phyloP scores from a whole-genome alignment of 2,113 vertebrate species.

The Oncorhynchus masou region DNA sequence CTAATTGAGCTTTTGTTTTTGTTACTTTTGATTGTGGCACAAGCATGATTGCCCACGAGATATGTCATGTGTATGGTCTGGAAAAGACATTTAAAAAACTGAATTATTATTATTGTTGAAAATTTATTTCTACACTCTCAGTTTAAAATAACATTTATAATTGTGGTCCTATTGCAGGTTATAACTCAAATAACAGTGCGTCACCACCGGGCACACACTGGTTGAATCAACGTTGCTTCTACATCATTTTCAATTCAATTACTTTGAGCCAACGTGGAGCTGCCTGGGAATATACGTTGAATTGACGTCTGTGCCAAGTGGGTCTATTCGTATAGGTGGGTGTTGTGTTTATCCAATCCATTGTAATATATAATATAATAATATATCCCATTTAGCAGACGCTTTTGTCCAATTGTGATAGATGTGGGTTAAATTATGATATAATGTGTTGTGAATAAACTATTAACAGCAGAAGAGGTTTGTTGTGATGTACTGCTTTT shows the following conservation, averaged over 20 bases:
- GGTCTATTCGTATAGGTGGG: neutral
- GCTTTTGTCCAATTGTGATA: too few relatives aligned
- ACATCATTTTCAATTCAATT: too few relatives aligned
- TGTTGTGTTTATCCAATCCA: neutral
- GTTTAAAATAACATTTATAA: neutral
- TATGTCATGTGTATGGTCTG: too few relatives aligned
- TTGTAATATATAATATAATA: too few relatives aligned
- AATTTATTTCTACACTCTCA: neutral
- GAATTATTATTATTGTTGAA: neutral
- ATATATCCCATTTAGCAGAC: too few relatives aligned
- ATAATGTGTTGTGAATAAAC: neutral
- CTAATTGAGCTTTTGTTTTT: neutral
- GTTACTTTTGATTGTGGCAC: neutral
- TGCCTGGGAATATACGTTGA: too few relatives aligned
- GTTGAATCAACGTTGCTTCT: too few relatives aligned
- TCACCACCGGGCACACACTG: too few relatives aligned
- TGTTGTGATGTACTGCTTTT: neutral
- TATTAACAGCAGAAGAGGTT: neutral
- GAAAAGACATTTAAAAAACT: accelerated
- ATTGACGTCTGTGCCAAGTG: too few relatives aligned
- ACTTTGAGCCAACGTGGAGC: too few relatives aligned
- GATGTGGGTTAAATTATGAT: neutral
- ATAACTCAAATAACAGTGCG: neutral
- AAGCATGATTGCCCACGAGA: neutral
- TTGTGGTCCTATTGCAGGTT: neutral